Evolutionary conservation across 2,888 invertebrate species (phyloP), one percentile per base, ranked within the genome.

Genomic region (Aphidius colemani): DNA sequence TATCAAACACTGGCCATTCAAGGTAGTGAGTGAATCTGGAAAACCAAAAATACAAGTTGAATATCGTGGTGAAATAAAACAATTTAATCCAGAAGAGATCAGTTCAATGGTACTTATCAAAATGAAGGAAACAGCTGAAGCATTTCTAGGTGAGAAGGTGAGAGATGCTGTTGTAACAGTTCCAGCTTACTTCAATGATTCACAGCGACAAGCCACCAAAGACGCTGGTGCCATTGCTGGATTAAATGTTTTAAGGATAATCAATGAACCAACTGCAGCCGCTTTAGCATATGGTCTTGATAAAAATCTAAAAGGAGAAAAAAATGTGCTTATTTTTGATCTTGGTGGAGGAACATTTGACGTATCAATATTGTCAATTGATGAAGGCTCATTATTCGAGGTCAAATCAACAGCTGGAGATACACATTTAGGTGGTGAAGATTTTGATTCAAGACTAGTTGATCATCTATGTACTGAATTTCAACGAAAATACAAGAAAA

Each of bases 1-100:
- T 81, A 88, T 91, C 85, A 90, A 91, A 75, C 90, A 90, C 75
- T 94, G 93, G 93, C 91, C 93, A 4, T 94, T 94, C 83, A 87
- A 86, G 74, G 89, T 91, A 10, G 78, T 89, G 69, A 88, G 82
- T 71, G 89, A 89, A 59, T 80, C 83, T 55, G 85, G 88, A 50
- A 90, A 90, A 73, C 90, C 90, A 1, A 90, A 89, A 77, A 88
- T 90, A 61, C 85, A 87, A 75, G 86, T 89, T 0, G 88, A 89
- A 71, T 88, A 39, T 39, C 50, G 56, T 5, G 88, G 88, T 0
- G 88, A 88, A 76, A 72, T 70, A 41, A 90, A 90, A 75, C 83
- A 78, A 65, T 90, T 90, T 75, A 85, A 88, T 40, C 89, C 90
- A 0, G 90, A 90, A 78, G 89, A 90, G 78, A 83, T 90, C 75